Percentiles rank a stretch among this genome's conserved stretches.
Conservation (phyloP, 2,113 vertebrate species). For the Anolis sagrei region DNA sequence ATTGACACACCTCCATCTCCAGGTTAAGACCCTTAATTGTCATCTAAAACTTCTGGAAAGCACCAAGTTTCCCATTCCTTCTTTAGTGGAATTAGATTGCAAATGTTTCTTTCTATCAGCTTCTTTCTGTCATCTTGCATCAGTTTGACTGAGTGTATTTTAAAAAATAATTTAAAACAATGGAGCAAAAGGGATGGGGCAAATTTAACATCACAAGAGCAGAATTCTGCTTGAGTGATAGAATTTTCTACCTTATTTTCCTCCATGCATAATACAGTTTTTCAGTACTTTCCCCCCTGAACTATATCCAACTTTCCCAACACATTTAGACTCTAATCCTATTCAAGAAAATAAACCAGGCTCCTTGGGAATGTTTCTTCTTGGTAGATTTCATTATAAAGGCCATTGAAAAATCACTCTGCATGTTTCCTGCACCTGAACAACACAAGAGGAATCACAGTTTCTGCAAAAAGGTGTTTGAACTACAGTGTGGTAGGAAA, state of each 20-base stretch:
- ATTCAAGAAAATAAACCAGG: background rate
- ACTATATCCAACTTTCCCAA: background rate
- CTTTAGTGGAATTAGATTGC: background rate
- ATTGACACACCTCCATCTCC: too few relatives aligned
- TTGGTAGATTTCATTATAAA: background rate
- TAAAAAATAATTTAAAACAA: slow-evolving; percentile 19
- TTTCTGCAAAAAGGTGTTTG: background rate
- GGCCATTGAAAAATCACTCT: background rate
- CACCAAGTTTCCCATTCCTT: background rate
- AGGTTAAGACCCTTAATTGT: too few relatives aligned
- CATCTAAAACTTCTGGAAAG: too few relatives aligned
- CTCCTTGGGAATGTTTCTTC: background rate
- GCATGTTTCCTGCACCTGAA: background rate
- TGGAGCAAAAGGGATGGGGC: background rate
- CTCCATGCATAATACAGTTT: background rate
- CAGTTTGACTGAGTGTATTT: background rate
- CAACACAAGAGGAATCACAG: background rate
- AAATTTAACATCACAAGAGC: too few relatives aligned
- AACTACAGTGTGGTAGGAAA: background rate
- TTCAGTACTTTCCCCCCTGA: background rate
- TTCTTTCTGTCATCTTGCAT: background rate
- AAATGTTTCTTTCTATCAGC: background rate
- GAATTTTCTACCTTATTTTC: too few relatives aligned
- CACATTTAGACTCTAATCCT: background rate
- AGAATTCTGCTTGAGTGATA: too few relatives aligned